phyloP scores from a whole-genome alignment of 1,140 invertebrate genomes.

The Ceratosolen solmsi region DNA sequence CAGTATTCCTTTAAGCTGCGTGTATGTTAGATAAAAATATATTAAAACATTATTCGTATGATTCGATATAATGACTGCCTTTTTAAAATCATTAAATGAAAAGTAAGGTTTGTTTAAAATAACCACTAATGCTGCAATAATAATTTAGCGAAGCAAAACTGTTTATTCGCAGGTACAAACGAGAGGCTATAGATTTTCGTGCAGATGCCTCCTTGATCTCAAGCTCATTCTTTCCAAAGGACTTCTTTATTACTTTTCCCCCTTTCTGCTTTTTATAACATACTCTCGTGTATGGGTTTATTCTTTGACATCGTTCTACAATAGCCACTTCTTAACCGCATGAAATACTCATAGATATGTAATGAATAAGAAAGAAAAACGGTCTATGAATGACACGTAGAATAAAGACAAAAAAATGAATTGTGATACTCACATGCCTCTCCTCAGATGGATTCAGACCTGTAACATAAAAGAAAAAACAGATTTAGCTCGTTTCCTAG shows the following conservation, averaged over 20 bases:
- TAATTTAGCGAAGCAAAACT: background rate
- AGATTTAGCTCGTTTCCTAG: constrained; percentile 3
- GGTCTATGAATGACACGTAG: constrained; percentile 22
- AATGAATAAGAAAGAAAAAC: constrained; percentile 21
- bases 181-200: background rate
- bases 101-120: background rate
- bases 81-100: background rate
- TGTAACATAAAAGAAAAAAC: constrained; percentile 72
- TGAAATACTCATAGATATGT: constrained; percentile 19
- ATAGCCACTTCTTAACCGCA: constrained; percentile 39
- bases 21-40: background rate
- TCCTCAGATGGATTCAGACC: constrained; percentile 80
- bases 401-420: constrained; percentile 19
- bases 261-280: constrained; percentile 45
- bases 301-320: constrained; percentile 29
- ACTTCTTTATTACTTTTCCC: constrained; percentile 41
- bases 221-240: constrained; percentile 5
- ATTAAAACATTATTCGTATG: background rate
- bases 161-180: constrained; percentile 21
- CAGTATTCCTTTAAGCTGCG: no score
- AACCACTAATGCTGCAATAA: background rate
- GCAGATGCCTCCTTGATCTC: constrained; percentile 15
- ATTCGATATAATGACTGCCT: background rate
- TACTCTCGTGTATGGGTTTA: background rate
- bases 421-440: constrained; percentile 78